These are phyloP conservation scores for Odontesthes bonariensis DNA, from an alignment of 2,113 vertebrate species.

Conservation along the genomic window DNA sequence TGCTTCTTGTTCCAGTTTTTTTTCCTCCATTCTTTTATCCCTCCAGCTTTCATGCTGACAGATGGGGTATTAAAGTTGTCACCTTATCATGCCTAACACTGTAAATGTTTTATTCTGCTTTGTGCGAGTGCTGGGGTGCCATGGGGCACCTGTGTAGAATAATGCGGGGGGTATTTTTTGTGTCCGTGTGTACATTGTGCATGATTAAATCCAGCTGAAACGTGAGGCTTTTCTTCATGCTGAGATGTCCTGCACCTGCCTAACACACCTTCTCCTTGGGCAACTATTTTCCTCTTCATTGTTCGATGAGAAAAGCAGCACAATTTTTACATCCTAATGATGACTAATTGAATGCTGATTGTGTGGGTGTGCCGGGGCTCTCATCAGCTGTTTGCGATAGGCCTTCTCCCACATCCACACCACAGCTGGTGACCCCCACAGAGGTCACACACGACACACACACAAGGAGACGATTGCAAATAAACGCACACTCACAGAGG, in stretches of 20 bases:
- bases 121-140: constrained; percentile 34
- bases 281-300: constrained; percentile 2
- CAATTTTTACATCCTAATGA: constrained; percentile 23
- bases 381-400: constrained; percentile 69
- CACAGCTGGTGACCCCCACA: constrained; percentile 80
- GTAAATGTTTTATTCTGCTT: constrained; percentile 73
- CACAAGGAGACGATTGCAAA: constrained; percentile 38
- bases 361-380: constrained; percentile 15
- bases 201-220: constrained; percentile 53
- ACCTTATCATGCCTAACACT: constrained; percentile 52
- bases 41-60: constrained; percentile 62
- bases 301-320: constrained; percentile 16
- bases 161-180: constrained; percentile 1
- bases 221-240: constrained; percentile 49
- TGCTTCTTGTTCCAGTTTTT: constrained; percentile 18
- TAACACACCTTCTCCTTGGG: constrained; percentile 50
- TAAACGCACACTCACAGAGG: constrained; percentile 43
- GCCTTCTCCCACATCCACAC: constrained; percentile 68
- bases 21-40: constrained; percentile 47
- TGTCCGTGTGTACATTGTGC: constrained; percentile 39
- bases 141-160: constrained; percentile 34
- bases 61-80: constrained; percentile 66
- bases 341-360: constrained; percentile 49
- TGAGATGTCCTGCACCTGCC: constrained; percentile 19
- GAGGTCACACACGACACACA: constrained; percentile 75